Percentiles rank a stretch among this genome's conserved stretches.
Conservation (phyloP, 1,140 invertebrate genomes). For the Hestina assimilis region DNA sequence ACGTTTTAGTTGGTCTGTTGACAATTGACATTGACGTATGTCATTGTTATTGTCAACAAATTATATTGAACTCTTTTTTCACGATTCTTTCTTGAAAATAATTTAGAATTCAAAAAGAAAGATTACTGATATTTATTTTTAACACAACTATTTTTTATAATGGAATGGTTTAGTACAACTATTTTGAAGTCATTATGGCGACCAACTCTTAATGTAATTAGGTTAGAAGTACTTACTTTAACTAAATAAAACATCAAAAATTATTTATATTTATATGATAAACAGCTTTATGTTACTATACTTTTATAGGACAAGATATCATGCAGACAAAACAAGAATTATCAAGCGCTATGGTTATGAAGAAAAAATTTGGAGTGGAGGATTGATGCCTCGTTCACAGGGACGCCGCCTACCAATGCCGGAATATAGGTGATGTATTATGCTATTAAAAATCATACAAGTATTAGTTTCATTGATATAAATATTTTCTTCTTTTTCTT, state of each 20-base stretch:
- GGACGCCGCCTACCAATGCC: conserved; percentile 81
- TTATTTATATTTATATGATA: neutral
- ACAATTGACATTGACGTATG: too few relatives aligned
- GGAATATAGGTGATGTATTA: conserved; percentile 77
- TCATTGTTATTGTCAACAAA: too few relatives aligned
- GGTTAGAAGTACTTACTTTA: conserved; percentile 40
- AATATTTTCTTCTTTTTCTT: neutral
- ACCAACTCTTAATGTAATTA: conserved; percentile 55
- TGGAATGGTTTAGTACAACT: conserved; percentile 53
- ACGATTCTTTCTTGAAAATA: too few relatives aligned
- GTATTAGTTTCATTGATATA: neutral
- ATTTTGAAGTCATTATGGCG: conserved; percentile 56
- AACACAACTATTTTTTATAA: conserved; percentile 29
- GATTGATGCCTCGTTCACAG: conserved; percentile 83
- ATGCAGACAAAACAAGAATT: conserved; percentile 83
- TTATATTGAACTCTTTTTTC: too few relatives aligned
- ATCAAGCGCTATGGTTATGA: conserved; percentile 85
- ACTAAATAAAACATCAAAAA: neutral
- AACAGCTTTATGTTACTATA: neutral
- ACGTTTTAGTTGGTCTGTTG: too few relatives aligned
- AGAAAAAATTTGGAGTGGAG: conserved; percentile 82
- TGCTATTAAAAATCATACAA: neutral
- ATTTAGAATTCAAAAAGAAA: too few relatives aligned
- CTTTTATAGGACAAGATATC: conserved; percentile 79
- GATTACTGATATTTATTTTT: too few relatives aligned